A percentile compares a stretch with the other conserved stretches of the same genome.
phyloP scores from a whole-genome alignment of 2,797 vertebrate genomes.

The Picus viridis region DNA sequence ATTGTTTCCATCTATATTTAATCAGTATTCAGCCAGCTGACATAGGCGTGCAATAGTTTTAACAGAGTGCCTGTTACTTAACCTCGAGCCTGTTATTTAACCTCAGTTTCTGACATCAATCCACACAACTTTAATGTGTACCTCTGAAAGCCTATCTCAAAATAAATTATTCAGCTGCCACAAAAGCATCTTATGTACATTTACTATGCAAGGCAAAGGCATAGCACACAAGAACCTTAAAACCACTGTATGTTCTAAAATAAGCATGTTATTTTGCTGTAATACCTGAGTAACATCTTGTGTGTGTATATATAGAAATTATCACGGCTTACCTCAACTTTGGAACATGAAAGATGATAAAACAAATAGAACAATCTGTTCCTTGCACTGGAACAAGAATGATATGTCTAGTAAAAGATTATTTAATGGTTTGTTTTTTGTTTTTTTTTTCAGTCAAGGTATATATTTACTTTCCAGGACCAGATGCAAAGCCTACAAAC shows the following conservation, averaged over 20 bases:
- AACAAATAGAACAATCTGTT: background rate
- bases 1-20: constrained; percentile 73
- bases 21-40: constrained; percentile 52
- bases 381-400: background rate
- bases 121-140: constrained; percentile 69
- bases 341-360: background rate
- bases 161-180: constrained; percentile 71
- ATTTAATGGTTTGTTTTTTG: too few species aligned
- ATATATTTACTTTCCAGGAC: background rate
- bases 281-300: background rate
- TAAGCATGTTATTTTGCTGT: background rate
- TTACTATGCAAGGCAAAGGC: constrained; percentile 41
- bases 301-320: background rate
- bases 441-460: background rate
- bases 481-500: background rate
- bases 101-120: constrained; percentile 73
- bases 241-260: background rate
- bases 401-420: background rate
- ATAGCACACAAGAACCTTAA: constrained; percentile 8
- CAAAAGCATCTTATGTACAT: constrained; percentile 36
- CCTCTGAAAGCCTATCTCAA: constrained; percentile 67
- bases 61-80: constrained; percentile 68
- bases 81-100: constrained; percentile 72
- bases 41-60: constrained; percentile 53
- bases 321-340: background rate